These are phyloP conservation scores for Hemaris fuciformis DNA, from an alignment of 2,888 invertebrate genomes.

Conservation along the genomic window DNA sequence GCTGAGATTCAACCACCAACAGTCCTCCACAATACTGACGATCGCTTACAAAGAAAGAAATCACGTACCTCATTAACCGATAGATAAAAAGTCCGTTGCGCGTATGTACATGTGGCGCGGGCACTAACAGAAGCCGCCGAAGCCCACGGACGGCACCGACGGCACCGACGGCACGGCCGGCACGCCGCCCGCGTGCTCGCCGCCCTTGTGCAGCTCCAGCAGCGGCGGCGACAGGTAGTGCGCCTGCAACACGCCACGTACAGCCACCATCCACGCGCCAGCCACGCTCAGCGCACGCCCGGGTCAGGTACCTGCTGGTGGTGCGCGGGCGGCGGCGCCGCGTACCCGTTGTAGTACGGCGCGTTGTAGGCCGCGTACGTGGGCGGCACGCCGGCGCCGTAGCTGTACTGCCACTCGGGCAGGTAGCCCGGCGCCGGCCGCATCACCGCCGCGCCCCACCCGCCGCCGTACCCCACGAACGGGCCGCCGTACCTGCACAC, in stretches of 20 bases:
- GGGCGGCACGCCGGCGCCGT: constrained; percentile 45
- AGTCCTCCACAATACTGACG: constrained; percentile 26
- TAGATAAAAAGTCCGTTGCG: constrained; percentile 3
- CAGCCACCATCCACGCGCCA: not conserved
- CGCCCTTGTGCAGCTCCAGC: constrained; percentile 72
- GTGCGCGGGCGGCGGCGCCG: constrained; percentile 70
- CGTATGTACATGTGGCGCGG: constrained; percentile 13
- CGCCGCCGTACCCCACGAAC: constrained; percentile 76
- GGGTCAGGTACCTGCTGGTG: constrained; percentile 63
- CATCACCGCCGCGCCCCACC: constrained; percentile 66
- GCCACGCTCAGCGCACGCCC: not conserved
- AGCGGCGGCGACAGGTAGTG: constrained; percentile 72
- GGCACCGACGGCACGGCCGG: constrained; percentile 61
- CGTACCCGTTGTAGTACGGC: constrained; percentile 75
- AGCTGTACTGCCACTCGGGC: constrained; percentile 76
- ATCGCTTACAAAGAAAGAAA: constrained; percentile 25
- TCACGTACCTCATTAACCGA: constrained; percentile 20
- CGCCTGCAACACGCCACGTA: constrained; percentile 45
- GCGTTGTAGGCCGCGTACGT: constrained; percentile 70
- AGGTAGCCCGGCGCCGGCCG: constrained; percentile 77
- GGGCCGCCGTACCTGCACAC: constrained; percentile 63
- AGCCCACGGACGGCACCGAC: constrained; percentile 75
- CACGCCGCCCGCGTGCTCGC: constrained; percentile 55
- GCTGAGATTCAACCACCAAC: constrained; percentile 20
- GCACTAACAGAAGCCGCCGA: constrained; percentile 77